These are phyloP conservation scores for Leucosticte australis DNA, from an alignment of 2,113 vertebrate species.

Conservation along the genomic window DNA sequence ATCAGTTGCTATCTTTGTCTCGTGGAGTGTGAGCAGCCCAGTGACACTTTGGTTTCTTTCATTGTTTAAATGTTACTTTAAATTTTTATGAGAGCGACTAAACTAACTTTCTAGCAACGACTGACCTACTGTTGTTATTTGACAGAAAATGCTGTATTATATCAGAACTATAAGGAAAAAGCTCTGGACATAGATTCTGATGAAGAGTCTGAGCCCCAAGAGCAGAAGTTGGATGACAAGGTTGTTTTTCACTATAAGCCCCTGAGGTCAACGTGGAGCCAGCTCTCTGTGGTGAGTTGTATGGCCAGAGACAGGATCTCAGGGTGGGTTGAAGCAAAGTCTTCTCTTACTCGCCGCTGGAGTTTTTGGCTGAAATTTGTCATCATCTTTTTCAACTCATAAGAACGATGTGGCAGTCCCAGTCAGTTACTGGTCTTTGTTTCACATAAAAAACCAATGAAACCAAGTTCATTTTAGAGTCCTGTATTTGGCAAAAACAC, in stretches of 20 bases:
- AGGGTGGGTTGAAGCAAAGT: background rate
- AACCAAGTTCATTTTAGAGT: background rate
- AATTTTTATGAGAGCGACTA: background rate
- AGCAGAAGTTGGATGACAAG: conserved; percentile 76
- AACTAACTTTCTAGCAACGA: background rate
- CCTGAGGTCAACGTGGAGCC: conserved; percentile 90
- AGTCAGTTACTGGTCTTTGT: background rate
- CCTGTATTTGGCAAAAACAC: background rate
- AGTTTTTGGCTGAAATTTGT: background rate
- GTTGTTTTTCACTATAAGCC: conserved; percentile 87
- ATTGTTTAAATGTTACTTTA: background rate
- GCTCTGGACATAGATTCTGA: conserved; percentile 93
- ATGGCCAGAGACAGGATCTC: background rate
- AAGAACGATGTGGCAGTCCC: background rate
- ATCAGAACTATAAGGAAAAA: conserved; percentile 98
- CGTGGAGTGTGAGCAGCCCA: background rate
- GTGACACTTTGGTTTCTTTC: background rate
- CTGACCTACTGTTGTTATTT: background rate
- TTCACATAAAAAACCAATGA: background rate
- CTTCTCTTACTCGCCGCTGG: background rate
- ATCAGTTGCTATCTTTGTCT: conserved; percentile 38
- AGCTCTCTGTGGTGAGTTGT: conserved; percentile 88
- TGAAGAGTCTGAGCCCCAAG: conserved; percentile 83
- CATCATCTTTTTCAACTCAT: background rate
- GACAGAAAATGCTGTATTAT: conserved; percentile 90